phyloP scores from a whole-genome alignment of 2,113 vertebrate species.

The Microcebus jonahi region DNA sequence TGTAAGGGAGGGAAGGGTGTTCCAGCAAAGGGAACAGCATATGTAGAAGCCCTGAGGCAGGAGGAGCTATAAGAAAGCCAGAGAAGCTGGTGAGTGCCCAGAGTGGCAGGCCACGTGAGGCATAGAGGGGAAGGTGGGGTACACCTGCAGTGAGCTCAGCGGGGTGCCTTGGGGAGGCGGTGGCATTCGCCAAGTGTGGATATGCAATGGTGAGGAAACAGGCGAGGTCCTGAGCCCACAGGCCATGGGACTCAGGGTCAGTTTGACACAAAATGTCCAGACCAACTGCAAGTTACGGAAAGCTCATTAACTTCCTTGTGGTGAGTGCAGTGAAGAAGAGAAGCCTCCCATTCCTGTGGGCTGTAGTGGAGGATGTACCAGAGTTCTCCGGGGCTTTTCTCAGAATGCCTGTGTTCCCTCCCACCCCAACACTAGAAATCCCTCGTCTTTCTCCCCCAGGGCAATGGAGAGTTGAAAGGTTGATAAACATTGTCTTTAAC shows the following conservation, averaged over 20 bases:
- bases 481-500: fast-evolving
- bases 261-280: not conserved
- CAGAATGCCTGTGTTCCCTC: fast-evolving
- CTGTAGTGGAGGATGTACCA: fast-evolving
- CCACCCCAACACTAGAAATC: not conserved
- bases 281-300: too few relatives aligned
- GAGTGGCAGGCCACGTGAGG: not conserved
- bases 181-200: not conserved
- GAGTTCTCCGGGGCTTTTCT: not conserved
- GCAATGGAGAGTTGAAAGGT: fast-evolving
- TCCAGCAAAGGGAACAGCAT: not conserved
- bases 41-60: not conserved
- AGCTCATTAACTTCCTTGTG: not conserved
- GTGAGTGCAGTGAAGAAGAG: too few relatives aligned
- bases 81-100: not conserved
- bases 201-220: not conserved
- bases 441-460: not conserved
- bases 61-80: not conserved
- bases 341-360: not conserved
- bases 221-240: not conserved
- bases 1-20: too few relatives aligned
- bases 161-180: not conserved
- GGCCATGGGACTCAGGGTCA: not conserved
- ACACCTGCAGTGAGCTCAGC: not conserved
- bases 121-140: not conserved